A percentile compares a stretch with the other conserved stretches of the same genome.
These are phyloP conservation scores for Vicugna pacos DNA, from an alignment of 2,113 vertebrate species.

Conservation along the genomic window DNA sequence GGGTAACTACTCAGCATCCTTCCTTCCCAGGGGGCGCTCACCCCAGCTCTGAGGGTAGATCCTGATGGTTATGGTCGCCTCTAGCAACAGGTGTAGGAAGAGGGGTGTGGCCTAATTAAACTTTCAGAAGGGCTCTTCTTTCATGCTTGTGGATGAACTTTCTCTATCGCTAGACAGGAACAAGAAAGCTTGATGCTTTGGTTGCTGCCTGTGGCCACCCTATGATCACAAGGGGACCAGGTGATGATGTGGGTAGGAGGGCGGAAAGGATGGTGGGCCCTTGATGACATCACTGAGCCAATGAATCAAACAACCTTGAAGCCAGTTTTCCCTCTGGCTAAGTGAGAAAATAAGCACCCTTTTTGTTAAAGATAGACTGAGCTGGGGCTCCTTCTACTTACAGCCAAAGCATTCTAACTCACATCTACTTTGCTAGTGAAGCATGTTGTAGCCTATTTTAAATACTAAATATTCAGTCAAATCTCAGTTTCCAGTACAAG, in stretches of 20 bases:
- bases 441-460: neutral
- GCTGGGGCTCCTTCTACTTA: neutral
- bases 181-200: neutral
- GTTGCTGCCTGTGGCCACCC: neutral
- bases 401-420: neutral
- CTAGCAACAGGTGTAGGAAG: neutral
- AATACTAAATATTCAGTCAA: neutral
- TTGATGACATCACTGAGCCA: neutral
- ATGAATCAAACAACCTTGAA: neutral
- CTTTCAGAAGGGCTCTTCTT: neutral
- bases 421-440: neutral
- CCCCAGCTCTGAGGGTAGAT: neutral
- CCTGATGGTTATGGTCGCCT: neutral
- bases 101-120: neutral
- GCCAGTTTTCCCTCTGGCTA: neutral
- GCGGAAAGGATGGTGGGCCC: neutral
- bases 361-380: neutral
- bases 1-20: neutral
- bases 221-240: neutral
- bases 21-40: neutral
- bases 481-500: neutral
- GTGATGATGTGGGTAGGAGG: neutral
- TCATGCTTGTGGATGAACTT: neutral
- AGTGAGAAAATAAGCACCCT: constrained; percentile 9
- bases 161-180: neutral